Evolutionary conservation across 2,888 invertebrate genomes (phyloP).

Genomic region (Drosophila demipolita): DNA sequence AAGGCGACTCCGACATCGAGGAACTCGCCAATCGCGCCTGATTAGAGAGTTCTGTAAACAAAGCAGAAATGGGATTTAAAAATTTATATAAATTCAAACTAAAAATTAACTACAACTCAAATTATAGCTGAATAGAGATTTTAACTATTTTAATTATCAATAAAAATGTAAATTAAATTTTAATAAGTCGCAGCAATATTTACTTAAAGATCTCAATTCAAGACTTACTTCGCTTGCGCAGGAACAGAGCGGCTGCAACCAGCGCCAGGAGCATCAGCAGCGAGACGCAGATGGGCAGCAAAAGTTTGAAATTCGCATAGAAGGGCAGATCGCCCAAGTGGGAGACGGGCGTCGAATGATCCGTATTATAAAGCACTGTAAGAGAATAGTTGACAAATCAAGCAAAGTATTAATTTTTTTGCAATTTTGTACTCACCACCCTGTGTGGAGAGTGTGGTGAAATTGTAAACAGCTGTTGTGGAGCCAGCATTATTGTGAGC

Average conservation of each 20-base stretch:
- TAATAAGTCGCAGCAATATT: neutral
- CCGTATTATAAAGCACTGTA: constrained; percentile 87
- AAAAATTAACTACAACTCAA: neutral
- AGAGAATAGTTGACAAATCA: neutral
- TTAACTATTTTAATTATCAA: neutral
- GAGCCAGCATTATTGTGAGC: constrained; percentile 95
- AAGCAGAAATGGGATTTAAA: neutral
- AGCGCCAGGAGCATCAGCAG: constrained; percentile 89
- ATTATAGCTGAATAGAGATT: neutral
- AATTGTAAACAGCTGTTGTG: constrained; percentile 92
- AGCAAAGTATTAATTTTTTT: neutral
- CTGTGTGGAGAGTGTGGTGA: constrained; percentile 91
- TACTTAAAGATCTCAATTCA: constrained; percentile 32
- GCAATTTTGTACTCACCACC: constrained; percentile 87
- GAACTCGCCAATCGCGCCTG: constrained; percentile 85
- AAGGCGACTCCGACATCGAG: constrained; percentile 90
- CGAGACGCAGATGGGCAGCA: constrained; percentile 89
- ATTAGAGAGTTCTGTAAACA: constrained; percentile 84
- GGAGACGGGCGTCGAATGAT: constrained; percentile 88
- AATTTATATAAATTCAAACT: neutral
- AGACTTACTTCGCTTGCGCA: constrained; percentile 89
- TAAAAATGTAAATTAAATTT: neutral
- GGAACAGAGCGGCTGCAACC: constrained; percentile 89
- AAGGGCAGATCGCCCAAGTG: constrained; percentile 89
- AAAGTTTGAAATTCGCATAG: constrained; percentile 88